Conservation (phyloP, 2,113 vertebrate genomes). For the Phoxinus phoxinus region DNA sequence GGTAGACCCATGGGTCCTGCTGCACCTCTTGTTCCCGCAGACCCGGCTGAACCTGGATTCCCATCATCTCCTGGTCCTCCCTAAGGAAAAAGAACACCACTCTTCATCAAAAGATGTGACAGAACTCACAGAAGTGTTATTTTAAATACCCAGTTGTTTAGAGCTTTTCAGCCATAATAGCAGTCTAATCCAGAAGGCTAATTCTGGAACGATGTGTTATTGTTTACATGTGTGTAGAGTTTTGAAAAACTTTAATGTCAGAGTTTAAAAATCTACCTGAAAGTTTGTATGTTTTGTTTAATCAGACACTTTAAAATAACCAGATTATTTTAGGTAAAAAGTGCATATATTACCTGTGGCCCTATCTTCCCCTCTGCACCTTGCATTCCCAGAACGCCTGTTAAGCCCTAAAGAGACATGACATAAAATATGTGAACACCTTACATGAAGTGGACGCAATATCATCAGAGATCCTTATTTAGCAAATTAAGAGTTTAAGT, state of each 20-base stretch:
- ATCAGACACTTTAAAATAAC: not conserved
- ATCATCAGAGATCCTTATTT: not conserved
- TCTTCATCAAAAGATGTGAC: not conserved
- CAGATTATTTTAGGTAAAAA: not conserved
- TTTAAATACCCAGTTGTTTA: not conserved
- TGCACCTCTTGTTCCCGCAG: constrained; percentile 85
- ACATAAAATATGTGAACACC: not conserved
- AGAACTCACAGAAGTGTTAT: not conserved
- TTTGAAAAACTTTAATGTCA: too few species aligned
- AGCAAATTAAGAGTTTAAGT: not conserved
- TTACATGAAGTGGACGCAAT: not conserved
- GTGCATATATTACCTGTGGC: constrained; percentile 80
- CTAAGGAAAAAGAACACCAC: constrained; percentile 65
- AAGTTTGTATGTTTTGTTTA: not conserved
- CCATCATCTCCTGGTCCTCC: constrained; percentile 93
- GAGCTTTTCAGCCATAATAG: not conserved
- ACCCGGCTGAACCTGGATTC: constrained; percentile 86
- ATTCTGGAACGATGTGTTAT: not conserved
- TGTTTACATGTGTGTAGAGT: not conserved
- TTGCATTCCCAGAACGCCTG: constrained; percentile 88
- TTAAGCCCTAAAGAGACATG: constrained; percentile 82
- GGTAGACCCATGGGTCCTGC: constrained; percentile 91
- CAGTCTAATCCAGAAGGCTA: not conserved
- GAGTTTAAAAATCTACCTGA: not conserved
- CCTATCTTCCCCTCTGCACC: constrained; percentile 94